Evolutionary conservation across 2,113 vertebrate genomes (phyloP), one percentile per base, ranked within the genome.

Genomic region (Trachemys scripta): DNA sequence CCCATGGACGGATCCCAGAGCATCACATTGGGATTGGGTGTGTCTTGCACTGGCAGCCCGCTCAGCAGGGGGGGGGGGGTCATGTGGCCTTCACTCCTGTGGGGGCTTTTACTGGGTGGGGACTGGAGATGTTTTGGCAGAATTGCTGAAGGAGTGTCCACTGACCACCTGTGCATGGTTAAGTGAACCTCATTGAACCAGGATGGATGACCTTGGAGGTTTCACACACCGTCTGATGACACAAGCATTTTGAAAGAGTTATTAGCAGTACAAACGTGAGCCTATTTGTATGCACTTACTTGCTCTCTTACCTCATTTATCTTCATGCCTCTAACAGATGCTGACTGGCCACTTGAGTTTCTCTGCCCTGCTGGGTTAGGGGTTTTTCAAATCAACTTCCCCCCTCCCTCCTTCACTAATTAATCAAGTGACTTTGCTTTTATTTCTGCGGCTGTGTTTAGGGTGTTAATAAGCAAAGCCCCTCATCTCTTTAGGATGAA

Each of bases 331-430:
- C 92, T 75, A 96, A 96, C 81, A 91, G 90, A 80, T 94, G 96
- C 96, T 96, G 97, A 95, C 92, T 84, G 93, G 85, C 92, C 91
- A 53, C 90, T 96, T 76, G 65, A 38, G 80, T 89, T 81, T 53
- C 75, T 50, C 89, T 75, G 1, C 80, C 27, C 92, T 19, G 78
- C 88, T 88, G 81, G 82, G 57, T 80, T 47, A 69, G 56, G 75
- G 86, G 75, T 20, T 82, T 81, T 24, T 72, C 65, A 72, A 84
- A 89, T 92, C 81, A 80, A 11, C 88, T 56, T 62, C 62, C 90
- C 72, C 56, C 76, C 89, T 0, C 1, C 53, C 50, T 49, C 80
- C 27, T 80, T 94, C 89, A 88, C 51, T 87, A 96, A 97, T 97
- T 95, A 93, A 96, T 95, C 88, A 85, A 84, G 69, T 90, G 62